These are phyloP conservation scores for Arbacia lixula DNA, from an alignment of 53 echinoderm and acorn worm species.

Conservation along the genomic window DNA sequence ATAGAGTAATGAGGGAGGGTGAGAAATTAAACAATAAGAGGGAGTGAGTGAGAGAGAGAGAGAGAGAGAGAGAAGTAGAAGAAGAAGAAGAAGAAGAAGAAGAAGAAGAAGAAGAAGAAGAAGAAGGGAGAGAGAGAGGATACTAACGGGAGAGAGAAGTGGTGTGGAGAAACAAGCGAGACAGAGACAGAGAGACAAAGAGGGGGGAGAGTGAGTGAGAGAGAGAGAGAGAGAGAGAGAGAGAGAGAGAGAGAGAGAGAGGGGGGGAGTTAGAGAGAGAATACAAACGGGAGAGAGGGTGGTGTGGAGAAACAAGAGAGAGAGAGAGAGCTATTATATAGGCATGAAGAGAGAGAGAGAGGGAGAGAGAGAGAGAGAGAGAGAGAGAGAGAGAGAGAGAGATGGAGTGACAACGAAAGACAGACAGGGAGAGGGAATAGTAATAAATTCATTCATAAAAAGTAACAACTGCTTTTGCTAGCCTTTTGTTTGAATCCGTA, in stretches of 20 bases:
- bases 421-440: neutral
- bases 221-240: neutral
- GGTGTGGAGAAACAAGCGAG: neutral
- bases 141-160: neutral
- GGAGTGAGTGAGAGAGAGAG: neutral
- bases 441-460: no score
- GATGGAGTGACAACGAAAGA: neutral
- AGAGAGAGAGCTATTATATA: neutral
- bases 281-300: neutral
- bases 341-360: neutral
- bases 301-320: neutral
- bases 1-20: neutral
- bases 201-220: neutral
- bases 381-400: neutral
- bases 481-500: no score
- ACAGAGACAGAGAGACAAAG: neutral
- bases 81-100: neutral
- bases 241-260: neutral
- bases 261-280: neutral
- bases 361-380: constrained; percentile 15
- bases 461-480: no score
- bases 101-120: neutral
- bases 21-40: neutral
- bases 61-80: neutral
- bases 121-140: constrained; percentile 6